phyloP scores from a whole-genome alignment of 2,888 invertebrate species.

The Criorhina ranunculi region DNA sequence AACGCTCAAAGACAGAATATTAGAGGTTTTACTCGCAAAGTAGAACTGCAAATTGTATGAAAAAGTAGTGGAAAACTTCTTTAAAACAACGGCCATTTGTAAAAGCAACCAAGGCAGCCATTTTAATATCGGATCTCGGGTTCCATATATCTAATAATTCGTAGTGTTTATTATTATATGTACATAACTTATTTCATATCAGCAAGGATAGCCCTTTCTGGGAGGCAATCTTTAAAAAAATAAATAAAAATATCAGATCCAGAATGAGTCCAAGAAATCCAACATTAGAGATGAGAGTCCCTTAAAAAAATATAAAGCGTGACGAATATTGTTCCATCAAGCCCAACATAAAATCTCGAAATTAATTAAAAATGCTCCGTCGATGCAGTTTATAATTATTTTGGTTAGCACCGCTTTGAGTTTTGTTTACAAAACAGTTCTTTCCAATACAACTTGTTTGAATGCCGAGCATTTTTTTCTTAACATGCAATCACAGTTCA shows the following conservation, averaged over 20 bases:
- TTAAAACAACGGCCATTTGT: no score
- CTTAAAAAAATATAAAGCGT: no score
- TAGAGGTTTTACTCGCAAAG: no score
- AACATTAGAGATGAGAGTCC: neutral
- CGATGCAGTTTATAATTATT: neutral
- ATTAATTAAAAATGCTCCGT: conserved; percentile 3
- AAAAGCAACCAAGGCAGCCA: no score
- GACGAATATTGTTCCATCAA: neutral
- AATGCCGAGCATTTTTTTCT: no score
- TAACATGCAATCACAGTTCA: neutral
- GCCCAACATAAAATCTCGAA: neutral
- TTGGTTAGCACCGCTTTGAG: neutral
- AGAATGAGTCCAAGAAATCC: no score
- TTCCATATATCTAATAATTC: no score
- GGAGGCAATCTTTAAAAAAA: neutral
- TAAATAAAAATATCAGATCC: neutral
- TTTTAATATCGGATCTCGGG: no score
- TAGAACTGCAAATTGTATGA: no score
- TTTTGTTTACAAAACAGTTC: conserved; percentile 23
- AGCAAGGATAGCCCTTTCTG: neutral
- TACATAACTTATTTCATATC: neutral
- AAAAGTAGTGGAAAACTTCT: no score
- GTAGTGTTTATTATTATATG: no score
- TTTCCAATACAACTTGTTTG: neutral
- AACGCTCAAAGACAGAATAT: no score